Evolutionary conservation across 2,888 invertebrate species (phyloP).

Genomic region (Tipula confusa): DNA sequence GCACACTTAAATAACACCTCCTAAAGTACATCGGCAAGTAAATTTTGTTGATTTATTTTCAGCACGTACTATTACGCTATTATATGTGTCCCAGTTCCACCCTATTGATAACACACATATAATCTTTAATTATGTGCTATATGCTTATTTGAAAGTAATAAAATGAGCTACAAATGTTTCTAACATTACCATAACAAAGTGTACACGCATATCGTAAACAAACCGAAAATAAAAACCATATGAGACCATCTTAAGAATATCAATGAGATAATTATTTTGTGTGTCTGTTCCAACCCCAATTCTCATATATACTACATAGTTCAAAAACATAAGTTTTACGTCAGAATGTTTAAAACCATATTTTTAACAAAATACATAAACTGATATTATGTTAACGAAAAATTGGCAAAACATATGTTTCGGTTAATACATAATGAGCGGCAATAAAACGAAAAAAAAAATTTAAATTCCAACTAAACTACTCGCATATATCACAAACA

Average conservation of each 20-base stretch:
- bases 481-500: background rate
- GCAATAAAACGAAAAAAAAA: background rate
- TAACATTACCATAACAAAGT: background rate
- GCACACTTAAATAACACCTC: no score
- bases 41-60: background rate
- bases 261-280: background rate
- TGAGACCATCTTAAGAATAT: background rate
- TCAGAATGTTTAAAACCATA: background rate
- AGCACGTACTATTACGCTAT: background rate
- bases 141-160: background rate
- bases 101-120: background rate
- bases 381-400: background rate
- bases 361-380: background rate
- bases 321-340: background rate
- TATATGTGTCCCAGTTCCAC: background rate
- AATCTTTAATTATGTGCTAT: background rate
- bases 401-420: slow-evolving; percentile 12
- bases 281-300: background rate
- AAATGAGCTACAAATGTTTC: background rate
- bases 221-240: background rate
- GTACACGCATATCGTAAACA: background rate
- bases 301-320: background rate
- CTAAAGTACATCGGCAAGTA: no score
- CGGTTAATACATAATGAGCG: background rate
- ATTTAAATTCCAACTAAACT: background rate